Evolutionary conservation across 2,888 invertebrate species (phyloP), one percentile per base, ranked within the genome.

Genomic region (Cosmia pyralina): DNA sequence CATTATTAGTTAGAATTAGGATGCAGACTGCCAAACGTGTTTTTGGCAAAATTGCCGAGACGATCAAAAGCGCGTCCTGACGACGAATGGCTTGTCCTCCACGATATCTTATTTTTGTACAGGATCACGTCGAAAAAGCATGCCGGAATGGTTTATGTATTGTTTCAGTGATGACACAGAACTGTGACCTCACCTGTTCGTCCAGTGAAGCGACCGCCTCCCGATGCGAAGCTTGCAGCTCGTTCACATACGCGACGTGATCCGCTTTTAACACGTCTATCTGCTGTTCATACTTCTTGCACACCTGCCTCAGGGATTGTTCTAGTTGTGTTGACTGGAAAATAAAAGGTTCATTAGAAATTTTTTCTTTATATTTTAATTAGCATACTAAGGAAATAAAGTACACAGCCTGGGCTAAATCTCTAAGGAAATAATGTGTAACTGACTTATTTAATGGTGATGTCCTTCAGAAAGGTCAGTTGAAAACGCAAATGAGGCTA

Each of bases 121-220:
- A 53, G 13, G n/a, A 53, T 53, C 22, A 22, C 53, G 13, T 53
- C 15, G 8, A 15, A 55, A 28, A 4, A 57, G 28, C 28, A 28
- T 55, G 17, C 17, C 28, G 8, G 57, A 57, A 8, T 34, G 57
- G 10, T 28, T 28, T 17, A 8, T 28, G 1, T 34, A 10, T 17
- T 34, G 28, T 28, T 57, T 34, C 28, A 17, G 11, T 34, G 19
- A 19, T 2, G 34, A 50, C 13, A 64, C 6, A 38, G 6, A 44
- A 41, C 53, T 64, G 13, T 28, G 13, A 22, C 11, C 58, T 63
- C 22, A 95, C 95, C 95, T 92, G 91, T 77, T 95, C 95, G 72
- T 97, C 97, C 10, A 97, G 75, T 1, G 90, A 86, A 0, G 91
- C 91, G 10, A 96, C 82, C 1, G 93, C 91, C 50, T 95, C 93